Evolutionary conservation across 2,888 invertebrate genomes (phyloP).

Genomic region (Lasioglossum malachurum): DNA sequence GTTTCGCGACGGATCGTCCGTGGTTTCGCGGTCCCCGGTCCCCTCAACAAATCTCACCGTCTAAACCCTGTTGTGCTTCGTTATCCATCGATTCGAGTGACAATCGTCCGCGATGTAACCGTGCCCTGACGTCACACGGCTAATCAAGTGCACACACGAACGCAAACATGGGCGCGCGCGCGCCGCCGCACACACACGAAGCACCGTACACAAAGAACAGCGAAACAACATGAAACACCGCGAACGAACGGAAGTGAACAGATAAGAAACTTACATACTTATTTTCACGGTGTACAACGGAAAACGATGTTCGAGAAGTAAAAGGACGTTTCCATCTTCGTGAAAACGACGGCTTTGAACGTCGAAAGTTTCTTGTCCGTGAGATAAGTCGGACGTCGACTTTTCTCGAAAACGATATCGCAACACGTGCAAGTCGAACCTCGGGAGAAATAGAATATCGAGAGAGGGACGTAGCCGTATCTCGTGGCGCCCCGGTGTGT

Average conservation of each 20-base stretch:
- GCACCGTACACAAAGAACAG: slow-evolving; percentile 31
- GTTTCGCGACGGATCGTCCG: slow-evolving; percentile 58
- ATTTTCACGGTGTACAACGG: too few relatives aligned
- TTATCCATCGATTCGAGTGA: slow-evolving; percentile 69
- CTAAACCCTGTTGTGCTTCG: too few relatives aligned
- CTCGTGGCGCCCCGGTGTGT: slow-evolving; percentile 82
- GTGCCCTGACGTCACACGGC: slow-evolving; percentile 83
- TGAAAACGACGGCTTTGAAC: too few relatives aligned
- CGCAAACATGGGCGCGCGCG: slow-evolving; percentile 65
- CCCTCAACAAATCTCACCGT: too few relatives aligned
- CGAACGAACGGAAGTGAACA: slow-evolving; percentile 55
- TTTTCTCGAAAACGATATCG: slow-evolving; percentile 55
- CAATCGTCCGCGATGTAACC: slow-evolving; percentile 83
- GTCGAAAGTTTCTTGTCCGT: too few relatives aligned
- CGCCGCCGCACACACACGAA: slow-evolving; percentile 31
- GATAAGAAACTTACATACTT: slow-evolving; percentile 33
- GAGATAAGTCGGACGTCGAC: slow-evolving; percentile 24
- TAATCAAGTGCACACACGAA: slow-evolving; percentile 83
- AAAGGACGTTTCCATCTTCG: too few relatives aligned
- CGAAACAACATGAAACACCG: slow-evolving; percentile 46
- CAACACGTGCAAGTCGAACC: slow-evolving; percentile 63
- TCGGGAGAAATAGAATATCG: slow-evolving; percentile 56
- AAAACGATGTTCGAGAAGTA: too few relatives aligned
- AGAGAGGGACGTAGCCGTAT: slow-evolving; percentile 67
- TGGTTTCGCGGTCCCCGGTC: slow-evolving; percentile 46